Evolutionary conservation across 2,113 vertebrate species (phyloP).

Genomic region (Pogona vitticeps): DNA sequence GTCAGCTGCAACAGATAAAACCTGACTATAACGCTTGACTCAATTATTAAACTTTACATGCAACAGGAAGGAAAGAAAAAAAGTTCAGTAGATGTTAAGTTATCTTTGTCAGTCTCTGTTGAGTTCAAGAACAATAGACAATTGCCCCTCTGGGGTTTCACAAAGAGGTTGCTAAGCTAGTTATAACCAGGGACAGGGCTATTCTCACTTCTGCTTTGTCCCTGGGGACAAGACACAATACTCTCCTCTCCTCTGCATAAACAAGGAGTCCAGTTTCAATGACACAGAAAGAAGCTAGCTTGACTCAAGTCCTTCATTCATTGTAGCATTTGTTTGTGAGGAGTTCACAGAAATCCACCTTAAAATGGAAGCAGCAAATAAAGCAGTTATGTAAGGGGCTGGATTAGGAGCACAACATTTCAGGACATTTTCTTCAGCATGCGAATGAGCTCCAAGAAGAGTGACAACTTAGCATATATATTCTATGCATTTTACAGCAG

Average conservation of each 20-base stretch:
- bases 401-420: neutral
- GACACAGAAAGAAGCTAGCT: neutral
- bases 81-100: conserved; percentile 25
- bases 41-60: conserved; percentile 14
- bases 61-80: conserved; percentile 37
- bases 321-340: conserved; percentile 15
- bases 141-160: conserved; percentile 50
- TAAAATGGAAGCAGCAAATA: conserved; percentile 2
- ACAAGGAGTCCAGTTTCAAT: conserved; percentile 33
- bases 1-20: conserved; percentile 36
- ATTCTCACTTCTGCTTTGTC: conserved; percentile 38
- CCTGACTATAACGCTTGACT: neutral
- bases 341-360: neutral
- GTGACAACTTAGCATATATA: neutral
- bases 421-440: neutral
- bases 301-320: neutral
- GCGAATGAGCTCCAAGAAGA: neutral
- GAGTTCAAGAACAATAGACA: conserved; percentile 21
- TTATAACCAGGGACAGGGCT: conserved; percentile 40
- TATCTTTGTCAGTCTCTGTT: conserved; percentile 2
- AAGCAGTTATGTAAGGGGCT: neutral
- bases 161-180: conserved; percentile 68
- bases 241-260: conserved; percentile 40
- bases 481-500: neutral
- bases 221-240: conserved; percentile 34